Base-by-base conservation (phyloP, 2,797 vertebrate genomes). In the Tachyglossus aculeatus region DNA sequence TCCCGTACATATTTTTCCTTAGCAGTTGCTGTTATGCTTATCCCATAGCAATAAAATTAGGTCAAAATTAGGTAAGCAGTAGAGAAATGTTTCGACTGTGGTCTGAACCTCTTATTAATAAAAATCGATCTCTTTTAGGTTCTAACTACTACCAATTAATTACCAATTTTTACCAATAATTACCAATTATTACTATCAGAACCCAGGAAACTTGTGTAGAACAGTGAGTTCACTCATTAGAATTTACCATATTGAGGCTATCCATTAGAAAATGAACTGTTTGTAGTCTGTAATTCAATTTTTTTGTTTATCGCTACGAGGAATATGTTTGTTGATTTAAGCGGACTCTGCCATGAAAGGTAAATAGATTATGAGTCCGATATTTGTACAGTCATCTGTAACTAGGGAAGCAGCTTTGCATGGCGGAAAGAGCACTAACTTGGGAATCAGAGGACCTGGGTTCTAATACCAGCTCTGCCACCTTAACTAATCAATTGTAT, bases 161-260 rank as follows among this genome's bases (percentile, higher is more conserved):
- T 24, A 39, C 47, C 52, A 31, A 0, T 0, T 0, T 65, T 34
- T n/a, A 14, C 14, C n/a, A n/a, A n/a, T n/a, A 74, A 83, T 70
- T 24, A 39, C 47, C 52, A 31, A 0, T 0, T 0, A 65, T 34
- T n/a, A 14, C 14, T 12, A 65, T 56, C 32, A 68, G 43, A 59
- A 44, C 14, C 56, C 61, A 54, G 47, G 45, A 71, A 71, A 67
- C 36, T 13, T 55, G 37, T 56, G 70, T 40, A 60, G 50, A 82
- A 64, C 64, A 63, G 34, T 25, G 64, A 64, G 16, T 60, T 57
- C 5, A 24, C 44, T 16, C 36, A 19, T 36, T 43, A n/a, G 15
- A 6, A 5, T 7, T 18, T 16, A 9, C 5, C 29, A 13, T 58
- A 27, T 5, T 66, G 3, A 32, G 55, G n/a, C 11, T 39, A 37